Percentiles rank a stretch among this genome's conserved stretches.
Evolutionary conservation across 1,140 invertebrate species (phyloP).

Genomic region (Coptotermes formosanus): DNA sequence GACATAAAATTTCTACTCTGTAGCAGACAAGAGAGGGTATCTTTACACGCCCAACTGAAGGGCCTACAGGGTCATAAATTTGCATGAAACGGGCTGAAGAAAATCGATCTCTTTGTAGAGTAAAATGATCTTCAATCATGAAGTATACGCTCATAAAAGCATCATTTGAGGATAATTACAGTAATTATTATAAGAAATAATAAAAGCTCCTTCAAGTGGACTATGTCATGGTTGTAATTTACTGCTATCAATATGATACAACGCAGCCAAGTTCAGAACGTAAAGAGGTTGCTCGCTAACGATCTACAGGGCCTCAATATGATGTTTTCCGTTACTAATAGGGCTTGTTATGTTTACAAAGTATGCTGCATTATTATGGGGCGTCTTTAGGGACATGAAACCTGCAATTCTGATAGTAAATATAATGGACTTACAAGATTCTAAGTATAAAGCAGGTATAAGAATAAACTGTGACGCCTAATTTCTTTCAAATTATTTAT

Average conservation of each 20-base stretch:
- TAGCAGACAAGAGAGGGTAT: neutral
- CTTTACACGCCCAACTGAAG: no score
- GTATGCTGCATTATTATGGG: no score
- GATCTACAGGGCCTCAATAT: neutral
- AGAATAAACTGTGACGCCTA: no score
- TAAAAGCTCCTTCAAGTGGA: neutral
- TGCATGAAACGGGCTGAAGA: constrained; percentile 14
- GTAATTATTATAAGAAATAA: neutral
- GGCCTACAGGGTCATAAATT: neutral
- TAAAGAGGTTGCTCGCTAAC: neutral
- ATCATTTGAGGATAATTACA: neutral
- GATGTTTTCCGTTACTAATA: neutral
- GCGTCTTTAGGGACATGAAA: no score
- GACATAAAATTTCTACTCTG: neutral
- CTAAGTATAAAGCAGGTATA: no score
- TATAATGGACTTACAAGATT: no score
- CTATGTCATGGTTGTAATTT: neutral
- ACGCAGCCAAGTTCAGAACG: neutral
- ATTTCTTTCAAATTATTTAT: no score
- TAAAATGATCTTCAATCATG: constrained; percentile 9
- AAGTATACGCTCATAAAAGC: neutral
- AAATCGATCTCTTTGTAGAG: neutral
- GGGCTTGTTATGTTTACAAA: neutral
- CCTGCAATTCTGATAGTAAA: no score
- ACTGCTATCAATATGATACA: neutral